Percentiles rank a stretch among this genome's conserved stretches.
phyloP scores from a whole-genome alignment of 2,113 vertebrate species.

The Albula goreensis region DNA sequence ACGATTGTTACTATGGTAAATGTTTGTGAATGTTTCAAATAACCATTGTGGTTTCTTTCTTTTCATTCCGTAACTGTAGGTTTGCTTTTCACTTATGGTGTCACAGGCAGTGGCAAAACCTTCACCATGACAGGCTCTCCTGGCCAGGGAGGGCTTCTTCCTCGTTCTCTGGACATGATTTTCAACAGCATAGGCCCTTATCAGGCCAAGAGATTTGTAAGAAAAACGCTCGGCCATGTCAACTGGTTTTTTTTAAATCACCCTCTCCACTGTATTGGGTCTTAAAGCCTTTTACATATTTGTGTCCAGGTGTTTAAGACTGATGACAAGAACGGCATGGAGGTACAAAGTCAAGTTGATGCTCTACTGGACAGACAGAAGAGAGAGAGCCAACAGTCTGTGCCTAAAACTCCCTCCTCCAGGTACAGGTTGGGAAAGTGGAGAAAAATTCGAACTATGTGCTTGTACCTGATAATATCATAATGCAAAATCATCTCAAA shows the following conservation, averaged over 20 bases:
- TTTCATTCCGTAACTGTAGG: slow-evolving; percentile 64
- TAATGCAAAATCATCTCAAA: no score
- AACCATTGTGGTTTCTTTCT: no score
- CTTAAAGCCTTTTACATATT: background rate
- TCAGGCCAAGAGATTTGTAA: slow-evolving; percentile 93
- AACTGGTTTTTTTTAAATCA: background rate
- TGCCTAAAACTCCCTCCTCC: slow-evolving; percentile 73
- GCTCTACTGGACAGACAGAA: slow-evolving; percentile 90
- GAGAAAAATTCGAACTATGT: no score
- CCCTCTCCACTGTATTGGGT: background rate
- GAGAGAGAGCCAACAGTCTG: slow-evolving; percentile 71
- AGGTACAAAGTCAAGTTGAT: slow-evolving; percentile 88
- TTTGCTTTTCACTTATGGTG: slow-evolving; percentile 92
- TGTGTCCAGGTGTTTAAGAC: slow-evolving; percentile 85
- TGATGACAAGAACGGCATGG: slow-evolving; percentile 93
- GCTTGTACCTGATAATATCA: no score
- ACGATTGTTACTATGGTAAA: no score
- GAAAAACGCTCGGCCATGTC: slow-evolving; percentile 13
- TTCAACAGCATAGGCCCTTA: slow-evolving; percentile 88
- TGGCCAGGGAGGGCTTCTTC: slow-evolving; percentile 88
- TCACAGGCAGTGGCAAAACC: slow-evolving; percentile 96
- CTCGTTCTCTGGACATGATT: slow-evolving; percentile 90
- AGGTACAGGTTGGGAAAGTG: slow-evolving; percentile 65
- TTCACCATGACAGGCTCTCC: slow-evolving; percentile 94
- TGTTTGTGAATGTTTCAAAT: background rate